Evolutionary conservation across 1,140 invertebrate species (phyloP).

Genomic region (Leptestheria dahalacensis): DNA sequence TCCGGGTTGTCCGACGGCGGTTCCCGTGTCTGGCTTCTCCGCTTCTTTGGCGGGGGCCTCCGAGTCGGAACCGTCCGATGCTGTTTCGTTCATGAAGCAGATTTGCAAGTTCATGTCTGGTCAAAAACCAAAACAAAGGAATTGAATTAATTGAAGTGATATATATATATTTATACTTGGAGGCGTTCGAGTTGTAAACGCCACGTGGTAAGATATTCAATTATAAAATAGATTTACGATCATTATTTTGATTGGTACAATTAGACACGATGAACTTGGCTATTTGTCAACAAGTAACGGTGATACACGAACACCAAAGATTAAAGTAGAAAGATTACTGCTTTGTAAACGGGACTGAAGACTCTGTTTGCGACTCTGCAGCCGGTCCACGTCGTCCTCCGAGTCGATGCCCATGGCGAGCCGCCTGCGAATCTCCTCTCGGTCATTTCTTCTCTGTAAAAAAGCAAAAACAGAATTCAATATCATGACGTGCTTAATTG

Average conservation of each 20-base stretch:
- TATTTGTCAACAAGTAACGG: background rate
- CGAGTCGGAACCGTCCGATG: conserved; percentile 39
- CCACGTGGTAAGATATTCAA: too few species aligned
- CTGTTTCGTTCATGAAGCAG: conserved; percentile 87
- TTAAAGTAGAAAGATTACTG: conserved; percentile 39
- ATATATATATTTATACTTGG: too few species aligned
- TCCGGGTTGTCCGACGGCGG: too few species aligned
- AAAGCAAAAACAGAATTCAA: background rate
- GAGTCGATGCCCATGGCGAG: conserved; percentile 71
- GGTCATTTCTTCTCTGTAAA: conserved; percentile 63
- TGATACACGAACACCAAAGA: too few species aligned
- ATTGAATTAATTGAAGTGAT: conserved; percentile 7
- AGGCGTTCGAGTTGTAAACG: too few species aligned
- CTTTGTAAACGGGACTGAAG: conserved; percentile 71
- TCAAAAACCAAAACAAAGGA: conserved; percentile 9
- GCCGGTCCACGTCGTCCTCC: conserved; percentile 53
- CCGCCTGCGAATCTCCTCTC: conserved; percentile 75
- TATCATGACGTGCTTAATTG: background rate
- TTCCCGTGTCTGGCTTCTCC: background rate
- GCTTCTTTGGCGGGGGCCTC: background rate
- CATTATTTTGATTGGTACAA: too few species aligned
- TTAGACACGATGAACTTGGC: too few species aligned
- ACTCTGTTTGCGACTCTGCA: conserved; percentile 60
- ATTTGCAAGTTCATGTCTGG: conserved; percentile 82
- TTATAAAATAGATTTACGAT: too few species aligned